Evolutionary conservation across 2,113 vertebrate genomes (phyloP).

Genomic region (Sinocyclocheilus rhinocerous): DNA sequence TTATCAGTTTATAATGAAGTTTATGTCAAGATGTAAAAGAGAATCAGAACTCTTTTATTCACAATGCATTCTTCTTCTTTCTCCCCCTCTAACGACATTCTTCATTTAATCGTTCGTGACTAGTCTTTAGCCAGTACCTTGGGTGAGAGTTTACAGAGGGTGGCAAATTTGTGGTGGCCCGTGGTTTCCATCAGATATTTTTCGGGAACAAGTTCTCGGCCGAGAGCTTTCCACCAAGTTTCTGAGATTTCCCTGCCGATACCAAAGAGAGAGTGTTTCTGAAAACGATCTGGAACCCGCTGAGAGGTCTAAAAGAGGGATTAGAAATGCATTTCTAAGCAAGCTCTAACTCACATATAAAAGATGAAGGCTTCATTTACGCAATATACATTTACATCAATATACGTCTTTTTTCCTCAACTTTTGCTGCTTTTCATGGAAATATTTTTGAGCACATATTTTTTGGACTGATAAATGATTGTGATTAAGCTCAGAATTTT

Average conservation of each 20-base stretch:
- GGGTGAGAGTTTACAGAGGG: slow-evolving; percentile 69
- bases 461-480: background rate
- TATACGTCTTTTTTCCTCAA: background rate
- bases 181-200: slow-evolving; percentile 76
- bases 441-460: background rate
- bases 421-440: background rate
- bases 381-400: background rate
- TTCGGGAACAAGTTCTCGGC: slow-evolving; percentile 73
- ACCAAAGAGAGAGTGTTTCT: slow-evolving; percentile 76
- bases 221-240: slow-evolving; percentile 80
- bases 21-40: too few relatives aligned
- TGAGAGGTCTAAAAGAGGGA: slow-evolving; percentile 72
- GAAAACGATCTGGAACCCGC: slow-evolving; percentile 71
- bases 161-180: slow-evolving; percentile 65
- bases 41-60: too few relatives aligned
- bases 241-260: slow-evolving; percentile 72
- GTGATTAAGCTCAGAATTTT: background rate
- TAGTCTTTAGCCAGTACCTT: slow-evolving; percentile 68
- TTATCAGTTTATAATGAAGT: too few relatives aligned
- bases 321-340: background rate
- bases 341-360: background rate
- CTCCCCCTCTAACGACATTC: too few relatives aligned
- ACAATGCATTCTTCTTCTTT: too few relatives aligned
- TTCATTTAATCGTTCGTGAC: too few relatives aligned
- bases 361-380: background rate